Conservation (phyloP, 2,797 vertebrate species). For the Lagocephalus sceleratus region DNA sequence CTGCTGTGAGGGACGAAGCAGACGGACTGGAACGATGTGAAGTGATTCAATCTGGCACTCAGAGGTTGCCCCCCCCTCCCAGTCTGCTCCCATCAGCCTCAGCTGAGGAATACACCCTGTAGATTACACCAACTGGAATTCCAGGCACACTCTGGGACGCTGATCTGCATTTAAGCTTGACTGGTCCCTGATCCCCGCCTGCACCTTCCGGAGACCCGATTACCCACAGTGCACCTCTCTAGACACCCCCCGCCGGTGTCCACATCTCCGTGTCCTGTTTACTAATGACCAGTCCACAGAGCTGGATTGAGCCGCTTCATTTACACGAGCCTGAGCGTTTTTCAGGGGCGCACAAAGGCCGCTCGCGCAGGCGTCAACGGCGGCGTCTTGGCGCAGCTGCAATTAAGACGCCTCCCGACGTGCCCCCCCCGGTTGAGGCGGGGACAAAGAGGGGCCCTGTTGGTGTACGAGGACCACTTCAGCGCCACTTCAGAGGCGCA, state of each 20-base stretch:
- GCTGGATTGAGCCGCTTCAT: slow-evolving; percentile 40
- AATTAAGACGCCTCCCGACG: slow-evolving; percentile 25
- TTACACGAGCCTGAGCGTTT: slow-evolving; percentile 49
- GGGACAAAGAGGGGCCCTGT: slow-evolving; percentile 47
- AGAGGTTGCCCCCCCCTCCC: slow-evolving; percentile 21
- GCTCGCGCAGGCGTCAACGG: background rate
- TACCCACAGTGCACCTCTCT: slow-evolving; percentile 31
- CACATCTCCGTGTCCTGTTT: slow-evolving; percentile 43
- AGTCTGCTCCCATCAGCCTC: background rate
- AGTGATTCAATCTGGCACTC: slow-evolving; percentile 17
- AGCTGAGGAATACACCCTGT: no score
- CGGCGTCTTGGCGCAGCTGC: slow-evolving; percentile 21
- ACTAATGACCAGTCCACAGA: slow-evolving; percentile 58
- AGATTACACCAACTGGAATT: no score
- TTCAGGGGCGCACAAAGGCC: background rate
- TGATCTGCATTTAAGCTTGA: background rate
- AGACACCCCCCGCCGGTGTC: slow-evolving; percentile 43
- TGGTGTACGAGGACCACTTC: slow-evolving; percentile 38
- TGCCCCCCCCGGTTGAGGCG: slow-evolving; percentile 19
- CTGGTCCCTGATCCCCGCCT: slow-evolving; percentile 25
- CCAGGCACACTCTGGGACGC: background rate
- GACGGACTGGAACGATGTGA: slow-evolving; percentile 31
- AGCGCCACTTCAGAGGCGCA: slow-evolving; percentile 31
- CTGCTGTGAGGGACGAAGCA: slow-evolving; percentile 23
- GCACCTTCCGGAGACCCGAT: slow-evolving; percentile 28